A percentile compares a stretch with the other conserved stretches of the same genome.
phyloP scores from a whole-genome alignment of 2,888 invertebrate genomes.

The Tachina fera region DNA sequence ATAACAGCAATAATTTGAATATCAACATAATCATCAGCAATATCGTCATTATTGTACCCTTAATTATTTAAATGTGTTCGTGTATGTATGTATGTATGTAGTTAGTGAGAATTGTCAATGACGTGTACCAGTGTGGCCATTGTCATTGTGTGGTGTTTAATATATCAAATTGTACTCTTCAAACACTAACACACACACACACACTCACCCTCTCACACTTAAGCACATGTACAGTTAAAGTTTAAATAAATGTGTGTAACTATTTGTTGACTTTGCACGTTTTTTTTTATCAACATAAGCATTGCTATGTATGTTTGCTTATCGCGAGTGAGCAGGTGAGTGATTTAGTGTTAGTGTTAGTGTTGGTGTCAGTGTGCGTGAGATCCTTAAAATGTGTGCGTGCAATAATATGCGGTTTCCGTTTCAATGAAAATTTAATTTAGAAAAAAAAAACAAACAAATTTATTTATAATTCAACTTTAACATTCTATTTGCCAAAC shows the following conservation, averaged over 20 bases:
- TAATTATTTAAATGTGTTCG: conserved; percentile 35
- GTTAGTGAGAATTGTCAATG: conserved; percentile 11
- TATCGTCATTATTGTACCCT: conserved; percentile 19
- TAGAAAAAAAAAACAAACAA: conserved; percentile 17
- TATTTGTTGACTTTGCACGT: not conserved
- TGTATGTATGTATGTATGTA: not conserved
- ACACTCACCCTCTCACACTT: not conserved
- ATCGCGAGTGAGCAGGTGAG: not conserved
- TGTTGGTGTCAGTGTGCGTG: not conserved
- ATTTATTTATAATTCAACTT: conserved; percentile 45
- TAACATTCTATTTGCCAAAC: conserved; percentile 23
- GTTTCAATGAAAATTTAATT: conserved; percentile 56
- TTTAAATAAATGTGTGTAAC: not conserved
- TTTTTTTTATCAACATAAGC: conserved; percentile 2
- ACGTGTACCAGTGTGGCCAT: conserved; percentile 30
- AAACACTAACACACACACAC: not conserved
- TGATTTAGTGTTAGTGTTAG: not conserved
- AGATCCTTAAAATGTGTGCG: conserved; percentile 33
- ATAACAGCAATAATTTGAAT: conserved; percentile 7
- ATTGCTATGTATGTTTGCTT: not conserved
- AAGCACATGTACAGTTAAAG: not conserved
- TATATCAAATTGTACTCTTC: conserved; percentile 17
- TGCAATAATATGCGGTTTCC: conserved; percentile 64
- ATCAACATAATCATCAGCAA: conserved; percentile 3
- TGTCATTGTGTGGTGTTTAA: conserved; percentile 6